A percentile compares a stretch with the other conserved stretches of the same genome.
Evolutionary conservation across 2,888 invertebrate species (phyloP).

Genomic region (Spodoptera picta): DNA sequence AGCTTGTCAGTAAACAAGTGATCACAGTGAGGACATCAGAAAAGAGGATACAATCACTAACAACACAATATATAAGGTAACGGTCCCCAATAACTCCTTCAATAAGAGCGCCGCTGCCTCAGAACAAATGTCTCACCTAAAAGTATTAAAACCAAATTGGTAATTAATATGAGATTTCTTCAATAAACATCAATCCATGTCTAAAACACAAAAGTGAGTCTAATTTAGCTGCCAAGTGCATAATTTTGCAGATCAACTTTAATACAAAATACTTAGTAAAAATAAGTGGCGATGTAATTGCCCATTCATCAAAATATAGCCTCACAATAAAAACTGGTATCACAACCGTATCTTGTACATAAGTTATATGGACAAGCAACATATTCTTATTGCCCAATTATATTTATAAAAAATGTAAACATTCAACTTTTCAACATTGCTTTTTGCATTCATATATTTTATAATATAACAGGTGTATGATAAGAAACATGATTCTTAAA

Average conservation of each 20-base stretch:
- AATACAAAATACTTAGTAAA: slow-evolving; percentile 49
- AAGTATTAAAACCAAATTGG: no score
- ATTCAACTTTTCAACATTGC: slow-evolving; percentile 33
- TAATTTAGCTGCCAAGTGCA: slow-evolving; percentile 51
- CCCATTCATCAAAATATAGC: slow-evolving; percentile 51
- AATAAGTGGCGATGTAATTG: slow-evolving; percentile 38
- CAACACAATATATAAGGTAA: no score
- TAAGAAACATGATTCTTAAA: slow-evolving; percentile 58
- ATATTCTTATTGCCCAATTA: slow-evolving; percentile 42
- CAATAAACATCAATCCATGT: slow-evolving; percentile 41
- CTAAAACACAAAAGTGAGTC: slow-evolving; percentile 52
- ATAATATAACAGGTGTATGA: slow-evolving; percentile 29
- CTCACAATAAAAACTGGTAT: slow-evolving; percentile 56
- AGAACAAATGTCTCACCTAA: no score
- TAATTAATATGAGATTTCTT: no score
- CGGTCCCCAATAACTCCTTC: no score
- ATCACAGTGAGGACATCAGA: no score
- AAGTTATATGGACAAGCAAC: slow-evolving; percentile 44
- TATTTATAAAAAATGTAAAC: slow-evolving; percentile 36
- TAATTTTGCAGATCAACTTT: slow-evolving; percentile 39
- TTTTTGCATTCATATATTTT: slow-evolving; percentile 25
- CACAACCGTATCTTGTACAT: slow-evolving; percentile 59
- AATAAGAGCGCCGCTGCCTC: no score
- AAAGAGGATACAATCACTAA: no score
- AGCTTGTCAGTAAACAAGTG: no score